Percentiles rank a stretch among this genome's conserved stretches.
These are phyloP conservation scores for Natrix natrix DNA, from an alignment of 2,797 vertebrate genomes.

Conservation along the genomic window DNA sequence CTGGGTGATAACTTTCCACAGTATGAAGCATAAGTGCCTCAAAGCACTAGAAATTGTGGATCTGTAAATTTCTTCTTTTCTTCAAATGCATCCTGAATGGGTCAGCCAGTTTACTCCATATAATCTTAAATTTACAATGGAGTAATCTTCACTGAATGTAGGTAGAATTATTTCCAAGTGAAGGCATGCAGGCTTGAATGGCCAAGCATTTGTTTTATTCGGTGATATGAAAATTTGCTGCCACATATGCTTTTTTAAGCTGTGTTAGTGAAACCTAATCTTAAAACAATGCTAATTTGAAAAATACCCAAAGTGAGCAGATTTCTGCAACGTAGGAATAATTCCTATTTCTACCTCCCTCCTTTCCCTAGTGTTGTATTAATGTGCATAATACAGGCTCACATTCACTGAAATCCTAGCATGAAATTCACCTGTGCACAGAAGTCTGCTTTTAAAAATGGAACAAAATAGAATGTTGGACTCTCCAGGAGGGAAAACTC, in stretches of 20 bases:
- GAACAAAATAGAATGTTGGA: constrained; percentile 47
- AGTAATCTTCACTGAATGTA: background rate
- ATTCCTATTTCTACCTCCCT: constrained; percentile 36
- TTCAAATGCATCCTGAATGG: constrained; percentile 17
- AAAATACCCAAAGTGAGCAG: constrained; percentile 48
- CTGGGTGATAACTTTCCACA: no score
- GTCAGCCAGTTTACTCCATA: background rate
- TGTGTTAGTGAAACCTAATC: constrained; percentile 46
- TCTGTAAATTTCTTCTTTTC: background rate
- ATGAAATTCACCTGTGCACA: constrained; percentile 50
- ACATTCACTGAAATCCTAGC: constrained; percentile 57
- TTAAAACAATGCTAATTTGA: constrained; percentile 57
- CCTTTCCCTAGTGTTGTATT: constrained; percentile 45
- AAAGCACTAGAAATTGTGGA: fast-evolving
- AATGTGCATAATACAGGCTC: constrained; percentile 56
- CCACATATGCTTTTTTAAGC: constrained; percentile 32
- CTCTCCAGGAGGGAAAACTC: constrained; percentile 36
- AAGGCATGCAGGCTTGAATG: background rate
- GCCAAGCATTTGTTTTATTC: constrained; percentile 17
- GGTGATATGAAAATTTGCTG: constrained; percentile 35
- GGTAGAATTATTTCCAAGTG: background rate
- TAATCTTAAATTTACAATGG: background rate
- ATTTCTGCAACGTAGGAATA: constrained; percentile 36
- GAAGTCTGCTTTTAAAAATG: constrained; percentile 56
- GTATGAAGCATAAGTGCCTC: background rate